Base-by-base conservation (phyloP, 2,888 invertebrate species). In the Eumerus sabulonum region DNA sequence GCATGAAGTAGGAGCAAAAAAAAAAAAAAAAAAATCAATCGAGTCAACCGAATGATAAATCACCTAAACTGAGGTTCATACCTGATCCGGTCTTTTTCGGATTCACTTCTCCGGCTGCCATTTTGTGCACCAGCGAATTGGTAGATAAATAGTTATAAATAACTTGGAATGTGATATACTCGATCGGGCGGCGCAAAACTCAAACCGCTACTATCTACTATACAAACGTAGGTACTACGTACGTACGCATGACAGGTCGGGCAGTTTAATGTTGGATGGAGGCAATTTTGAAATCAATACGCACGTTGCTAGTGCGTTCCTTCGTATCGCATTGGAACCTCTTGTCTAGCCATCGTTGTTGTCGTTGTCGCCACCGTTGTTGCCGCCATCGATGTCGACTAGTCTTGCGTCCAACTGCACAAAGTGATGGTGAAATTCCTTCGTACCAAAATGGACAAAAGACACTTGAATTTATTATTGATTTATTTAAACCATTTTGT, bases 91-190 rank as follows among this genome's bases (percentile, higher is more conserved):
- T 74, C 79, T 73, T 79, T 79, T 79, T 79, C 36, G 68, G 74
- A 79, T 56, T 64, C 42, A 27, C 27, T 60, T 38, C 38, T 59
- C 60, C 44, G 64, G 54, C 76, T 76, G 71, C 68, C 81, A 76
- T 68, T 76, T 71, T 82, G 73, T 82, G 62, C 60, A 63, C 71
- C 79, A 42, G 62, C 56, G 53, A 35, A 63, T 40, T n/a, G 44
- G 42, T 38, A 7, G 60, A 53, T 74, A 68, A 72, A 72, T 79
- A 72, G 82, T 76, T 82, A 82, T 82, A 82, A 82, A 82, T 82
- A 82, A 82, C 82, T 79, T 73, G 82, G 82, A 82, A 82, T 82
- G 82, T 82, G 82, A 82, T 82, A 76, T 82, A 82, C 82, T 76
- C 82, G 79, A 53, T 57, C 64, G 60, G 70, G 64, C n/a, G n/a